Evolutionary conservation across 1,140 invertebrate species (phyloP).

Genomic region (Drosophila bifasciata): DNA sequence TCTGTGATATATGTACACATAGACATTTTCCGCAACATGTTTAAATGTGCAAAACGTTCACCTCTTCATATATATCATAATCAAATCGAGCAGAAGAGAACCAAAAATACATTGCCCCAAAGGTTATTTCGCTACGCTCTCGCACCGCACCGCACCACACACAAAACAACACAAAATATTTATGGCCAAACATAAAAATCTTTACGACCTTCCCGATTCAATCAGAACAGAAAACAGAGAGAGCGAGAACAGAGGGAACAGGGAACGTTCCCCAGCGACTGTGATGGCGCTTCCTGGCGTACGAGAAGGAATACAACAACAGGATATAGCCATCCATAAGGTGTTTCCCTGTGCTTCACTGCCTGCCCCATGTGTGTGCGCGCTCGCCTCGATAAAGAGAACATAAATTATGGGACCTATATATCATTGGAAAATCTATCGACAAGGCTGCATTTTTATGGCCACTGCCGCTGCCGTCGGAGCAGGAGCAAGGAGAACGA

Average conservation of each 20-base stretch:
- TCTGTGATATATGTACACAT: too few species aligned
- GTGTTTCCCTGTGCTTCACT: constrained; percentile 22
- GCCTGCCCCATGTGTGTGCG: background rate
- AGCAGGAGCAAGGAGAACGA: constrained; percentile 28
- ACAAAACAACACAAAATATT: constrained; percentile 48
- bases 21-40: too few species aligned
- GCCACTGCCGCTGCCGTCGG: constrained; percentile 4
- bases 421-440: constrained; percentile 51
- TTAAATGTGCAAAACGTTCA: too few species aligned
- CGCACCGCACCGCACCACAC: too few species aligned
- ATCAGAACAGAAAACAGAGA: constrained; percentile 38
- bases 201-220: constrained; percentile 52
- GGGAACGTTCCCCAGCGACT: constrained; percentile 17
- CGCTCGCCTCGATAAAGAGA: constrained; percentile 46
- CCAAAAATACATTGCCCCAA: constrained; percentile 17
- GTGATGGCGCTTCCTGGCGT: constrained; percentile 44
- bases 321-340: constrained; percentile 54
- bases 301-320: constrained; percentile 1
- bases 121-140: too few species aligned
- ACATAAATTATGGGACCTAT: constrained; percentile 48
- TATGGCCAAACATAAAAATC: constrained; percentile 50
- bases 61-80: constrained; percentile 42
- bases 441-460: constrained; percentile 52
- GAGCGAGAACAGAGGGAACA: background rate
- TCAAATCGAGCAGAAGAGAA: constrained; percentile 25